Evolutionary conservation across 2,113 vertebrate genomes (phyloP).

Genomic region (Mirounga angustirostris): DNA sequence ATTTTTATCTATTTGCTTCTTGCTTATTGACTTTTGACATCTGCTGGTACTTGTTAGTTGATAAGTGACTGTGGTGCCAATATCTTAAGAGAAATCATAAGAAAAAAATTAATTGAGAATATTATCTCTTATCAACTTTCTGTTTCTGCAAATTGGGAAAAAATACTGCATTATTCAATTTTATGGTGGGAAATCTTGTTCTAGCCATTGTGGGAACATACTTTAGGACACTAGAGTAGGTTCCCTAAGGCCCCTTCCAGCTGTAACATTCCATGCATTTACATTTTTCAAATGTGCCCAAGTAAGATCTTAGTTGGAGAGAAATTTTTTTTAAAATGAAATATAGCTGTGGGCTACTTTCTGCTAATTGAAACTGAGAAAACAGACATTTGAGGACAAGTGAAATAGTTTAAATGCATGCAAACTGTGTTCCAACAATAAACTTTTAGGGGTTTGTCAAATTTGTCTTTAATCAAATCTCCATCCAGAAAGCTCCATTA

Average conservation of each 20-base stretch:
- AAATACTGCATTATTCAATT: not conserved
- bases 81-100: not conserved
- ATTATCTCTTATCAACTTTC: not conserved
- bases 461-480: slow-evolving; percentile 5
- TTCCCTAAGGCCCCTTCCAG: not conserved
- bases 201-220: slow-evolving; percentile 13
- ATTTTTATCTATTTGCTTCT: not conserved
- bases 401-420: not conserved
- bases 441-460: not conserved
- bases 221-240: not conserved
- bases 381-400: not conserved
- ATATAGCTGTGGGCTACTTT: not conserved
- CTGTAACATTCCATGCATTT: not conserved
- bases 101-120: not conserved
- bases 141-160: not conserved
- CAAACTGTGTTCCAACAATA: not conserved
- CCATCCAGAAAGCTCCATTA: not conserved
- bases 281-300: not conserved
- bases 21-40: not conserved
- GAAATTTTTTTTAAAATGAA: slow-evolving; percentile 39
- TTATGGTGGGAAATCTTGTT: not conserved
- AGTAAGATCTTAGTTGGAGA: not conserved
- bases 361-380: not conserved
- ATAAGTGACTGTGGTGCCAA: not conserved
- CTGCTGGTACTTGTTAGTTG: not conserved